These are phyloP conservation scores for Berghia stephanieae DNA, from an alignment of 1,140 invertebrate genomes.

Conservation along the genomic window DNA sequence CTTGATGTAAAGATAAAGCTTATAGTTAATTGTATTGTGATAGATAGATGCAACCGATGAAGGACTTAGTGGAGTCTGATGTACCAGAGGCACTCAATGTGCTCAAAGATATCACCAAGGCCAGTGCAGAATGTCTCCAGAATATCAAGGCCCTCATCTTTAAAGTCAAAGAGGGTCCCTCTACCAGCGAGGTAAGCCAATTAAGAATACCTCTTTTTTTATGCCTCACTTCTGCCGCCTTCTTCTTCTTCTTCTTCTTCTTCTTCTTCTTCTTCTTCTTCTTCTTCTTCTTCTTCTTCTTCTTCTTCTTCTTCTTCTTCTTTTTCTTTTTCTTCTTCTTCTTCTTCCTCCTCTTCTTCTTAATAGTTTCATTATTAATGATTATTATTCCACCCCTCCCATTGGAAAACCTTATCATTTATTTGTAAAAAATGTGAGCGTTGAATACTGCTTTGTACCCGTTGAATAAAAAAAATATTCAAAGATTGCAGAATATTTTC, in stretches of 20 bases:
- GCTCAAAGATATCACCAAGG: conserved; percentile 25
- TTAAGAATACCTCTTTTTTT: background rate
- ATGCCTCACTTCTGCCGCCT: background rate
- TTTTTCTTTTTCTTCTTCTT: background rate
- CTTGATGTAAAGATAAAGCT: too few species aligned
- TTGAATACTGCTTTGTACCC: too few species aligned
- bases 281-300: background rate
- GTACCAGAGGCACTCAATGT: conserved; percentile 18
- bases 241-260: background rate
- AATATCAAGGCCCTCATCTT: background rate
- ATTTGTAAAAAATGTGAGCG: too few species aligned
- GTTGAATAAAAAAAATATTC: too few species aligned
- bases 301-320: background rate
- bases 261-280: background rate
- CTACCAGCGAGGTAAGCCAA: background rate
- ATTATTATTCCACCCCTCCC: too few species aligned
- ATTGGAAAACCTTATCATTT: too few species aligned
- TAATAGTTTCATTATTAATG: background rate
- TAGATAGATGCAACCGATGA: too few species aligned
- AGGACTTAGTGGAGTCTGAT: conserved; percentile 20
- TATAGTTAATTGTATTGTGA: too few species aligned
- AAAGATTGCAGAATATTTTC: too few species aligned
- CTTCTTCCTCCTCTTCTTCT: background rate
- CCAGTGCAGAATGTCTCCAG: conserved; percentile 26
- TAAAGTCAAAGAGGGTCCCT: conserved; percentile 5